Evolutionary conservation across 2,113 vertebrate species (phyloP).

Genomic region (Tympanuchus pallidicinctus): DNA sequence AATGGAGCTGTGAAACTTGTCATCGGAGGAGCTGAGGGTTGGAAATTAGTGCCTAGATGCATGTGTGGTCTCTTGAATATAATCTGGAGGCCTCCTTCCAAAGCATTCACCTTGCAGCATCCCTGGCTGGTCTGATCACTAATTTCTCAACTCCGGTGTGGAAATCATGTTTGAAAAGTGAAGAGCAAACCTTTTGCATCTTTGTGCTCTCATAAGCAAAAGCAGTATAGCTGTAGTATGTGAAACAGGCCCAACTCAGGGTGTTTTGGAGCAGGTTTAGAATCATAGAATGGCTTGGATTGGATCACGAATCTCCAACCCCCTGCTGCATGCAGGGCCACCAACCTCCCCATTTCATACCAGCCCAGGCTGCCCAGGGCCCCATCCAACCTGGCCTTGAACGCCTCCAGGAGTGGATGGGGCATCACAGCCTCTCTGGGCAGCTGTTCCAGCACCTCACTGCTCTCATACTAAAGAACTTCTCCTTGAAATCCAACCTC

Average conservation of each 20-base stretch:
- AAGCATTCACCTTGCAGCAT: not conserved
- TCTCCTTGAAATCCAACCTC: too few relatives aligned
- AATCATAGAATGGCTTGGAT: too few relatives aligned
- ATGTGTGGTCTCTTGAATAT: not conserved
- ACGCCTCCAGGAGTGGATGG: too few relatives aligned
- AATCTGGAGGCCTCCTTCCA: not conserved
- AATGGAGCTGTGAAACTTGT: not conserved
- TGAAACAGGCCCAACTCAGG: not conserved
- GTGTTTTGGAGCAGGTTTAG: not conserved
- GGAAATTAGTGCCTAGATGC: not conserved
- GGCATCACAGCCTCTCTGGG: too few relatives aligned
- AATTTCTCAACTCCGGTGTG: not conserved
- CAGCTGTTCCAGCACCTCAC: too few relatives aligned
- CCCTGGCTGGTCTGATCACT: rapidly evolving
- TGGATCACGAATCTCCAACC: too few relatives aligned
- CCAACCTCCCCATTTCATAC: too few relatives aligned
- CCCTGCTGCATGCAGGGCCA: too few relatives aligned
- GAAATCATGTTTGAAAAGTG: not conserved
- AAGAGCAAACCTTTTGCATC: too few relatives aligned
- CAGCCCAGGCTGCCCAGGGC: too few relatives aligned
- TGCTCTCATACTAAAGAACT: too few relatives aligned
- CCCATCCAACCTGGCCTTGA: too few relatives aligned
- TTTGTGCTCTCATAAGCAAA: not conserved
- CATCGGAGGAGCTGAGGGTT: not conserved
- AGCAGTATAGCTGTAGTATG: rapidly evolving